A percentile compares a stretch with the other conserved stretches of the same genome.
Conservation (phyloP, 1,140 invertebrate species). For the Bombus waltoni region DNA sequence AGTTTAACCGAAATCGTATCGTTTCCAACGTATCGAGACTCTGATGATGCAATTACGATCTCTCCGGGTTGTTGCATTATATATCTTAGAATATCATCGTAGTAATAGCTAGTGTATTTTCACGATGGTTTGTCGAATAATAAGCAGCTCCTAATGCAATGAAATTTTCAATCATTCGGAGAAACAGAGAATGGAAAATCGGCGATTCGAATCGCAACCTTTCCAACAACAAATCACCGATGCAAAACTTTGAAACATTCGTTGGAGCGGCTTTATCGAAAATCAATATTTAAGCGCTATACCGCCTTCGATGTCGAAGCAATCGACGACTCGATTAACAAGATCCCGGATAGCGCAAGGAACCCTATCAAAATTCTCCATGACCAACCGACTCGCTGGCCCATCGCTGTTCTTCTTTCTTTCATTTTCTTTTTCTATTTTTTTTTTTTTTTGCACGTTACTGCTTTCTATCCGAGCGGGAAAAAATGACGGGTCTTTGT, state of each 20-base stretch:
- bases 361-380: slow-evolving; percentile 21
- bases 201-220: not conserved
- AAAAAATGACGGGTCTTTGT: not conserved
- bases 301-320: not conserved
- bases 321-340: slow-evolving; percentile 35
- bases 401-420: no score
- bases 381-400: not conserved
- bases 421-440: no score
- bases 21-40: not conserved
- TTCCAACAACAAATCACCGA: not conserved
- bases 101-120: not conserved
- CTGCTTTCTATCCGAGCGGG: not conserved
- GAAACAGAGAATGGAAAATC: not conserved
- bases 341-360: not conserved
- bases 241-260: not conserved
- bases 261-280: not conserved
- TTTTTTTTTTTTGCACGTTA: not conserved
- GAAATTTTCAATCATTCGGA: not conserved
- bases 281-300: slow-evolving; percentile 11
- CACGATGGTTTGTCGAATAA: no score
- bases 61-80: not conserved
- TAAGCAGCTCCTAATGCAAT: not conserved
- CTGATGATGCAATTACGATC: not conserved
- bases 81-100: not conserved
- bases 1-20: not conserved